A percentile compares a stretch with the other conserved stretches of the same genome.
Conservation (phyloP, 2,797 vertebrate species). For the Chanos chanos region DNA sequence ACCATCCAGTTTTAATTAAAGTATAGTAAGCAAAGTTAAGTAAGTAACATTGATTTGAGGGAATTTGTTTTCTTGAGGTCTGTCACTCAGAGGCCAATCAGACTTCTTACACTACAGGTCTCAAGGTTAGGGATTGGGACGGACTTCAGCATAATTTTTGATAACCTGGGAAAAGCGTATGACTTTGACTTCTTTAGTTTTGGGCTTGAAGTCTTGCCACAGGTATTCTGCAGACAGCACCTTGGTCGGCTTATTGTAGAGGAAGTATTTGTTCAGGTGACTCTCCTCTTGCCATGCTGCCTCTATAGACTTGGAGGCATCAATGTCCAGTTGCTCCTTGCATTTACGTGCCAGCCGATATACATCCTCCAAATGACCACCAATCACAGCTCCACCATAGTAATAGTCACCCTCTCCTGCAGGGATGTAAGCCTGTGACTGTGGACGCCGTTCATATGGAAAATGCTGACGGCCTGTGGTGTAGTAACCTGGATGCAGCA, state of each 20-base stretch:
- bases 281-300: conserved; percentile 80
- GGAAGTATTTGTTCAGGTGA: conserved; percentile 74
- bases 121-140: conserved; percentile 16
- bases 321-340: conserved; percentile 59
- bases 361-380: conserved; percentile 64
- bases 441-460: conserved; percentile 67
- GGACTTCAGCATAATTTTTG: conserved; percentile 46
- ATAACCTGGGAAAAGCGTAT: conserved; percentile 50
- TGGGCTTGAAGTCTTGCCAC: conserved; percentile 58
- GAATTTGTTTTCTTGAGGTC: too few relatives aligned
- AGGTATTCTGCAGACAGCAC: conserved; percentile 70
- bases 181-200: conserved; percentile 49
- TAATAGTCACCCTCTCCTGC: conserved; percentile 72
- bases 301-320: conserved; percentile 69
- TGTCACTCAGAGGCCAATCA: too few relatives aligned
- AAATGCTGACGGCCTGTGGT: conserved; percentile 29
- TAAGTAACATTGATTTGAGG: too few relatives aligned
- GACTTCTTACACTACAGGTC: too few relatives aligned
- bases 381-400: conserved; percentile 69
- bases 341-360: conserved; percentile 65
- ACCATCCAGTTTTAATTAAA: too few relatives aligned
- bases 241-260: conserved; percentile 75
- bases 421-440: conserved; percentile 68
- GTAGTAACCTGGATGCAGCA: conserved; percentile 71
- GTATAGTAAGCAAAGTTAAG: too few relatives aligned